These are phyloP conservation scores for Tetrax tetrax DNA, from an alignment of 2,113 vertebrate species.

Conservation along the genomic window DNA sequence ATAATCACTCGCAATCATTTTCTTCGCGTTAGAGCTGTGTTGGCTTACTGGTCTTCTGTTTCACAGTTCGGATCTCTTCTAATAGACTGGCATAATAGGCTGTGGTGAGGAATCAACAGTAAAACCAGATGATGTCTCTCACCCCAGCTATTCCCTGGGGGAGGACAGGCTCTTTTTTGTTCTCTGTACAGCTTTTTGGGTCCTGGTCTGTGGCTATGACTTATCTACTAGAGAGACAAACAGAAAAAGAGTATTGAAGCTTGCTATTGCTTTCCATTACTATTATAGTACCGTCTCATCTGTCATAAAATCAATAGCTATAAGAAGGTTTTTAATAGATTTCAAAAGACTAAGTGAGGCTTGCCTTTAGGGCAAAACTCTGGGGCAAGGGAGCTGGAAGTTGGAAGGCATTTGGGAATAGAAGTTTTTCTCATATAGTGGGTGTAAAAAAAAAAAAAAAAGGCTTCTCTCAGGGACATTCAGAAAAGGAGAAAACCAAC, in stretches of 20 bases:
- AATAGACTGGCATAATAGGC: not conserved
- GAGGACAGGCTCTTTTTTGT: not conserved
- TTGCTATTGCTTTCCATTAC: not conserved
- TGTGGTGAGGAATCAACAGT: not conserved
- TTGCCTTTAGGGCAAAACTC: not conserved
- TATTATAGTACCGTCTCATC: not conserved
- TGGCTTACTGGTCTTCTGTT: not conserved
- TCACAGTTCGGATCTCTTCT: not conserved
- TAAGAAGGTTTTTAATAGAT: not conserved
- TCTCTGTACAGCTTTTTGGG: not conserved
- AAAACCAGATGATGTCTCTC: rapidly evolving
- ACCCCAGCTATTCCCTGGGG: not conserved
- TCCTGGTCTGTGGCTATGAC: not conserved
- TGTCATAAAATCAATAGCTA: not conserved
- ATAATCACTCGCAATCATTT: not conserved
- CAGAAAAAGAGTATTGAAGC: not conserved
- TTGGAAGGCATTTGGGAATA: not conserved
- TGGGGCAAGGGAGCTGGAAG: not conserved
- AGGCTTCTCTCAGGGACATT: not conserved
- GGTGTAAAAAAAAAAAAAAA: not conserved
- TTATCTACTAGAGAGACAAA: not conserved
- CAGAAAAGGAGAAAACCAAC: not conserved
- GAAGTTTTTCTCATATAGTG: not conserved
- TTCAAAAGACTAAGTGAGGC: not conserved
- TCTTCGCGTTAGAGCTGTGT: not conserved